Evolutionary conservation across 2,797 vertebrate species (phyloP).

Genomic region (Steatocranus sp.): DNA sequence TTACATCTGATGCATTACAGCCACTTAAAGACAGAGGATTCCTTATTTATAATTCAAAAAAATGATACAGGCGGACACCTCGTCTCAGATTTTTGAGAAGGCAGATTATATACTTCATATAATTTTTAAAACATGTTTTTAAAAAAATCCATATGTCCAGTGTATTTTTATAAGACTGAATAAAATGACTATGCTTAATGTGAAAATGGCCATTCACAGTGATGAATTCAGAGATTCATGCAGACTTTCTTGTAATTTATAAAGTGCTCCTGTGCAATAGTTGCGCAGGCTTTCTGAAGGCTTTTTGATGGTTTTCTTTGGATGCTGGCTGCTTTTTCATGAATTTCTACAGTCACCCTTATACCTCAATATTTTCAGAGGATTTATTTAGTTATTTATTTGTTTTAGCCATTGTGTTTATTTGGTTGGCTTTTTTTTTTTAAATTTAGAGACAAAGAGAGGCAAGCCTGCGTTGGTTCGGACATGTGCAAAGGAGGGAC

Average conservation of each 20-base stretch:
- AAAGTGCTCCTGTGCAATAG: neutral
- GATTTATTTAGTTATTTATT: neutral
- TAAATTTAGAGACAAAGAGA: neutral
- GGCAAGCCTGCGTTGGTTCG: neutral
- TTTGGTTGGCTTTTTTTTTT: neutral
- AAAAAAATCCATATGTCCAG: neutral
- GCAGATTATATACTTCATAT: neutral
- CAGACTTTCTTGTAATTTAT: neutral
- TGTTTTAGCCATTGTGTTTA: neutral
- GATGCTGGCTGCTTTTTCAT: neutral
- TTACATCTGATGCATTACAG: constrained; percentile 40
- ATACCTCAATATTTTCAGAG: neutral
- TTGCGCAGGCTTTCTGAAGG: neutral
- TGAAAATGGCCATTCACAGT: neutral
- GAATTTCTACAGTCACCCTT: neutral
- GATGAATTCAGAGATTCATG: neutral
- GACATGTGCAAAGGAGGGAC: neutral
- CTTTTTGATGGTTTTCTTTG: neutral
- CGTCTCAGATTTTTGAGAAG: neutral
- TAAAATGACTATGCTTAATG: neutral
- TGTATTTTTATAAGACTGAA: neutral
- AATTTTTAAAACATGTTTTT: neutral
- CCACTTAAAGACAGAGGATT: constrained; percentile 10
- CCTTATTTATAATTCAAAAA: neutral
- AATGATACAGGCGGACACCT: neutral